Conservation (phyloP, 2,113 vertebrate species). For the Junco hyemalis region DNA sequence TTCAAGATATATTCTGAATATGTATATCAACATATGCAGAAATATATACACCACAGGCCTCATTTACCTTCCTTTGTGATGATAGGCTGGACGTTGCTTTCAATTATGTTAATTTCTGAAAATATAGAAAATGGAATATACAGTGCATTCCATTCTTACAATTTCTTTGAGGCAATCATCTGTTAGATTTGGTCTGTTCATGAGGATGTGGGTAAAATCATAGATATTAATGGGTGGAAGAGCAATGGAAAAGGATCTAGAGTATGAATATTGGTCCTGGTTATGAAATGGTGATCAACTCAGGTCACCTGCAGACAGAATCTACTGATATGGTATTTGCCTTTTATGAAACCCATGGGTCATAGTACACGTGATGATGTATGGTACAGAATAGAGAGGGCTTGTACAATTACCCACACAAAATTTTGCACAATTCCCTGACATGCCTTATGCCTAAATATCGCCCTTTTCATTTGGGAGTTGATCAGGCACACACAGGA, state of each 20-base stretch:
- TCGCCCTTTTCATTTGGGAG: background rate
- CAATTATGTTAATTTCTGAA: constrained; percentile 82
- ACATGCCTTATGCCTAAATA: background rate
- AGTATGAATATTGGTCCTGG: background rate
- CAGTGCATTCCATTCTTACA: constrained; percentile 33
- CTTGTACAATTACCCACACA: background rate
- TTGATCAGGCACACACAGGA: background rate
- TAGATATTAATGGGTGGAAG: background rate
- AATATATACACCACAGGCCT: constrained; percentile 36
- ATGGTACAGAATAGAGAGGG: background rate
- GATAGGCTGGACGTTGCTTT: constrained; percentile 77
- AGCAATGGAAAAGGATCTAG: background rate
- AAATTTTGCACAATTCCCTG: background rate
- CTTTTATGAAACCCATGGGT: constrained; percentile 35
- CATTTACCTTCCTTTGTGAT: constrained; percentile 77
- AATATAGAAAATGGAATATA: constrained; percentile 71
- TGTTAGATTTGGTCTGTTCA: background rate
- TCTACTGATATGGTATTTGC: background rate
- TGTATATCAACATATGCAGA: constrained; percentile 5
- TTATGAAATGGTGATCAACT: background rate
- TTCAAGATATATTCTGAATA: constrained; percentile 31
- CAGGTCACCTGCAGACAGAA: background rate
- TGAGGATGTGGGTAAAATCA: background rate
- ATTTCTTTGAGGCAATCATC: background rate
- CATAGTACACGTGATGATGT: background rate